Conservation (phyloP, 2,888 invertebrate genomes). For the Chrysolina oricalcia region DNA sequence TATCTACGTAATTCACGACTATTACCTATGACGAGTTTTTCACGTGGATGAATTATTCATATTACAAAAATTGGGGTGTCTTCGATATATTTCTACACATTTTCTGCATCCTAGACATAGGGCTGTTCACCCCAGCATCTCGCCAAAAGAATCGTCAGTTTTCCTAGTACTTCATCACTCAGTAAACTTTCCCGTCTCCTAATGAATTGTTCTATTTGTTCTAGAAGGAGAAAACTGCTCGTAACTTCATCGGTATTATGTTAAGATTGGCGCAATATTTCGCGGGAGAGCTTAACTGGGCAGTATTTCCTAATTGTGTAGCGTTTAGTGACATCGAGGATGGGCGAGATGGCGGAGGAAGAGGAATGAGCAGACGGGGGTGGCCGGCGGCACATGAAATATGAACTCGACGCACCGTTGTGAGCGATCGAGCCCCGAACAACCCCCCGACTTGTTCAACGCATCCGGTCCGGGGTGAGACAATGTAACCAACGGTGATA, state of each 20-base stretch:
- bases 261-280: constrained; percentile 59
- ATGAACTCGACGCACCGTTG: constrained; percentile 67
- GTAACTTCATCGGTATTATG: constrained; percentile 51
- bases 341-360: constrained; percentile 22
- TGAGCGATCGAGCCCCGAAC: constrained; percentile 58
- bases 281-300: constrained; percentile 51
- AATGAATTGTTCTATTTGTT: constrained; percentile 53
- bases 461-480: constrained; percentile 64
- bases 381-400: constrained; percentile 65
- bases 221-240: constrained; percentile 44
- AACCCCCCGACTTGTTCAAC: constrained; percentile 64
- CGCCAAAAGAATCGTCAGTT: constrained; percentile 47
- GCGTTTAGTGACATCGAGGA: constrained; percentile 56
- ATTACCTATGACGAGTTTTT: too few relatives aligned
- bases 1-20: too few relatives aligned
- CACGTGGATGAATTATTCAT: too few relatives aligned
- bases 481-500: constrained; percentile 62
- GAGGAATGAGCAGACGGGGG: constrained; percentile 21
- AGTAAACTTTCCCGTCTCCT: constrained; percentile 48
- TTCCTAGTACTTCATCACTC: constrained; percentile 50
- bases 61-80: too few relatives aligned
- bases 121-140: constrained; percentile 33
- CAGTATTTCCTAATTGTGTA: constrained; percentile 59
- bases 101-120: background rate
- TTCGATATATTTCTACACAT: background rate